Evolutionary conservation across 2,113 vertebrate species (phyloP), one percentile per base, ranked within the genome.

Genomic region (Brachypteracias leptosomus): DNA sequence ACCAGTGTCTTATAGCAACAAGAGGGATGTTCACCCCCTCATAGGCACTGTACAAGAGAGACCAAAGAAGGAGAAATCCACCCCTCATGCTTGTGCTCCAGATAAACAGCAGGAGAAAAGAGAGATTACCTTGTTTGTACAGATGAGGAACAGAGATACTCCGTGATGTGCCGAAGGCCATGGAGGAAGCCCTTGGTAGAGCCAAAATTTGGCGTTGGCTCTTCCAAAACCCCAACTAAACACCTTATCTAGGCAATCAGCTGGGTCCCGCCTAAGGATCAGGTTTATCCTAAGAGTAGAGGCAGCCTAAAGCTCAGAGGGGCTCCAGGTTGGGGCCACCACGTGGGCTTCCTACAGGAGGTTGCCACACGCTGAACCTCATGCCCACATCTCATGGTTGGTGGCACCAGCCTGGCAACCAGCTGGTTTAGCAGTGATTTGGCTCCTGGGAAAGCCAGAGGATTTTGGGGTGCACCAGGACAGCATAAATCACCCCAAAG

Each of bases 371-470:
- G 40, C 35, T 24, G 44, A 31, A 72, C 42, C 14, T 65, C 1
- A 0, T 33, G 47, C 28, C 16, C 58, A 57, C 20, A 16, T 1
- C 42, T 35, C 5, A 0, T 2, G 33, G 54, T 2, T 0, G 18
- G 44, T 38, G 54, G 58, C 67, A 89, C 15, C 44, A 68, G n/a
- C 36, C 28, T 0, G 1, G 73, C 31, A 72, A 22, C 15, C 0
- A 0, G 17, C 17, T 44, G 73, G 54, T 40, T 93, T 49, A 77
- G 66, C 16, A 21, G 42, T 2, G 0, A 40, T 89, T 10, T 42
- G 66, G 78, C 52, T 49, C 9, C 35, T 1, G 10, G 61, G n/a
- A 74, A 74, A 88, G 42, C 18, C 62, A 47, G 52, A 55, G 44
- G 67, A 68, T 25, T 55, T 18, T 29, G 31, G 22, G 24, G 55